Percentiles rank a stretch among this genome's conserved stretches.
phyloP scores from a whole-genome alignment of 2,888 invertebrate species.

The Ptilodon capucinus region DNA sequence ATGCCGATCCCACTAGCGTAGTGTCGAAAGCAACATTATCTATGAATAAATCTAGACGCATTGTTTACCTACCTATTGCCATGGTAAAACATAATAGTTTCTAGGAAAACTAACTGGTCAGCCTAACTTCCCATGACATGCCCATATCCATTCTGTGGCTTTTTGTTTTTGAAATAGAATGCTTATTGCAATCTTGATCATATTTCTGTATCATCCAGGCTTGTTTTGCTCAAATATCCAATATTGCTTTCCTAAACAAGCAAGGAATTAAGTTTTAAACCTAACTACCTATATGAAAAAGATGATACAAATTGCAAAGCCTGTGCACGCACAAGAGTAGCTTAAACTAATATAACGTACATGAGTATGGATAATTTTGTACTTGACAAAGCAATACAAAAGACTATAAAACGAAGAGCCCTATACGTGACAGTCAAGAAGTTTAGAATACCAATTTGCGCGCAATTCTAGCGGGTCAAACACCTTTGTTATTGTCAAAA shows the following conservation, averaged over 20 bases:
- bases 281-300: too few species aligned
- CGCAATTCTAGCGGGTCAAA: constrained; percentile 26
- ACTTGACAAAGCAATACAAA: not conserved
- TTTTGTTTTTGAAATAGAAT: too few species aligned
- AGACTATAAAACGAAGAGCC: not conserved
- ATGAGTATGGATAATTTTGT: not conserved
- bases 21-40: constrained; percentile 42
- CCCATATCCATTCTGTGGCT: not conserved
- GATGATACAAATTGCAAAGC: not conserved
- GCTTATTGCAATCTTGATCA: too few species aligned
- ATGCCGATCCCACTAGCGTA: constrained; percentile 30
- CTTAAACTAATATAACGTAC: not conserved
- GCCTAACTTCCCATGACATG: not conserved
- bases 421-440: not conserved
- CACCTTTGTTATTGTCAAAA: constrained; percentile 29
- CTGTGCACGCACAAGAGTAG: not conserved
- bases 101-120: not conserved
- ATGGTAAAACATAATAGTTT: not conserved
- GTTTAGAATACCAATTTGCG: constrained; percentile 28
- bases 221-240: too few species aligned
- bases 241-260: too few species aligned
- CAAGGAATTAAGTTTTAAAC: not conserved
- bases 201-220: not conserved
- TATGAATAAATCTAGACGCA: constrained; percentile 19
- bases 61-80: not conserved